A percentile compares a stretch with the other conserved stretches of the same genome.
These are phyloP conservation scores for Gerris buenoi DNA, from an alignment of 1,140 invertebrate species.

Conservation along the genomic window DNA sequence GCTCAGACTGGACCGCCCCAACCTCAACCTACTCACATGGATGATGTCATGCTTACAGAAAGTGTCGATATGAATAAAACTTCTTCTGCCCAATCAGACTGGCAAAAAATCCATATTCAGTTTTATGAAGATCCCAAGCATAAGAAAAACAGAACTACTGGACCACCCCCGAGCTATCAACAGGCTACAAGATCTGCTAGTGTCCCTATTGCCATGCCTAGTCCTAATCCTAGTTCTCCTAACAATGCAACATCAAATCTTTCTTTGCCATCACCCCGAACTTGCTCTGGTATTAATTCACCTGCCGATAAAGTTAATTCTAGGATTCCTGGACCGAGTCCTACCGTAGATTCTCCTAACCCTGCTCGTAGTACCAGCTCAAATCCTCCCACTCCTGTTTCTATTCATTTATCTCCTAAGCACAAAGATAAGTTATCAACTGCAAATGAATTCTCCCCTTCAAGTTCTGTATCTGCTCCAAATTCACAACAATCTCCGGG, in stretches of 20 bases:
- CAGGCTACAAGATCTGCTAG: conserved; percentile 66
- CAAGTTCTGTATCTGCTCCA: conserved; percentile 28
- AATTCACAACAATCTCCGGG: conserved; percentile 33
- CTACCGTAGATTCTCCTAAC: conserved; percentile 40
- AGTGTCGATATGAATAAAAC: conserved; percentile 14
- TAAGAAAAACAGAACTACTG: conserved; percentile 35
- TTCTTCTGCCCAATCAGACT: conserved; percentile 50
- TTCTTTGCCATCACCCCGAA: conserved; percentile 51
- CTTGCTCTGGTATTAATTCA: conserved; percentile 51
- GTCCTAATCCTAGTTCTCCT: conserved; percentile 51
- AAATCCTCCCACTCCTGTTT: conserved; percentile 41
- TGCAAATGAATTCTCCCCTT: conserved; percentile 25
- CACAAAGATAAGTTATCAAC: conserved; percentile 29
- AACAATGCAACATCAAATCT: conserved; percentile 52
- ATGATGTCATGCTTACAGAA: conserved; percentile 16
- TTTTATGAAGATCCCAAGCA: conserved; percentile 55
- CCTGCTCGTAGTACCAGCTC: conserved; percentile 25
- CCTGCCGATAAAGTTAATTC: conserved; percentile 41
- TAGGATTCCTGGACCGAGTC: conserved; percentile 43
- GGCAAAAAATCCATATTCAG: conserved; percentile 76
- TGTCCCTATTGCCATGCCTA: conserved; percentile 61
- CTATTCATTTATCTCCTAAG: conserved; percentile 30
- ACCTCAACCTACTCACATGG: conserved; percentile 18
- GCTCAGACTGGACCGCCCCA: conserved; percentile 17
- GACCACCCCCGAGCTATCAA: conserved; percentile 74